Conservation (phyloP, 2,797 vertebrate genomes). For the Sebastes paucispinis region DNA sequence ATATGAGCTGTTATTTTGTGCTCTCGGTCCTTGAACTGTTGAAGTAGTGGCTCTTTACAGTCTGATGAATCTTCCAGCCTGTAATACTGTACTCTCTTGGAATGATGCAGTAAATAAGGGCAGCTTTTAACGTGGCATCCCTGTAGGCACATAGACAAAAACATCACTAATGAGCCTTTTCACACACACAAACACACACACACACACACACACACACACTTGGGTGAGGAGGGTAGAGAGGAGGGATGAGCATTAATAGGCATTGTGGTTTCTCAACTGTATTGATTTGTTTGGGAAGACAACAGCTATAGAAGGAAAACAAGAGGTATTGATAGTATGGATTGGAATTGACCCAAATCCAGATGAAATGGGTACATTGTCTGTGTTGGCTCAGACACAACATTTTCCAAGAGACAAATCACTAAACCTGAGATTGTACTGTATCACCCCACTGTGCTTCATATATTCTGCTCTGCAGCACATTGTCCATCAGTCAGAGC, state of each 20-base stretch:
- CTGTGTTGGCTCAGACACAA: not conserved
- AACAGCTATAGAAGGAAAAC: not conserved
- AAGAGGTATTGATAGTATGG: not conserved
- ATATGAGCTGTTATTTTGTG: constrained; percentile 11
- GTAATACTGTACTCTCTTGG: constrained; percentile 20
- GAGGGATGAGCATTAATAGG: not conserved
- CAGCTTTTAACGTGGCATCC: not conserved
- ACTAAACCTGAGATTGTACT: not conserved
- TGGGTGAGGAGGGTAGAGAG: not conserved
- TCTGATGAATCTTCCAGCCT: constrained; percentile 7
- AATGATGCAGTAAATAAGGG: constrained; percentile 20
- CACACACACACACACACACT: too few relatives aligned
- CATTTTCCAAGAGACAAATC: not conserved
- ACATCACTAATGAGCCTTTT: constrained; percentile 13
- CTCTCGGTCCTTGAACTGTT: constrained; percentile 8
- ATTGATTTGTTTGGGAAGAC: constrained; percentile 26
- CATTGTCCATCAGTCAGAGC: not conserved
- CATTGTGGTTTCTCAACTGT: constrained; percentile 8
- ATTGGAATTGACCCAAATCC: not conserved
- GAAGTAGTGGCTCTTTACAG: constrained; percentile 1
- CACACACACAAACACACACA: not conserved
- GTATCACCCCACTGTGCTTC: not conserved
- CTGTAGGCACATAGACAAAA: not conserved
- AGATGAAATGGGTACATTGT: not conserved
- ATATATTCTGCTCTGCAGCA: not conserved